Conservation (phyloP, 2,797 vertebrate genomes). For the Neosalanx taihuensis region DNA sequence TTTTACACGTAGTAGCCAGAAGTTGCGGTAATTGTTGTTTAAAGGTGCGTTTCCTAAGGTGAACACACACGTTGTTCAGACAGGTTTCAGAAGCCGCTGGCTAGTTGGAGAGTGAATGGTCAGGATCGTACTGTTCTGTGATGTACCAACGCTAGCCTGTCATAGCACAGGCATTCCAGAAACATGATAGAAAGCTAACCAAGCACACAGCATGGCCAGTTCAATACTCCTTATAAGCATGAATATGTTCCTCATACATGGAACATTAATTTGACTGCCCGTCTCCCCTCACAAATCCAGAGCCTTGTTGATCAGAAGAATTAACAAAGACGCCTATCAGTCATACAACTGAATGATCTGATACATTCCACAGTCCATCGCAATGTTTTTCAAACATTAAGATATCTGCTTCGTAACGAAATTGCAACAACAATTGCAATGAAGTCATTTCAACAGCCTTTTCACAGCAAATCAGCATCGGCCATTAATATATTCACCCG, state of each 20-base stretch:
- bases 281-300: constrained; percentile 32
- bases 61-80: constrained; percentile 11
- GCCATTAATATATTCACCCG: constrained; percentile 16
- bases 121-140: too few species aligned
- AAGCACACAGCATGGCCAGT: constrained; percentile 62
- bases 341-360: constrained; percentile 30
- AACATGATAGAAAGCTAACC: constrained; percentile 27
- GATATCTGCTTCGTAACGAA: not conserved
- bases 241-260: constrained; percentile 13
- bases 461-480: constrained; percentile 14
- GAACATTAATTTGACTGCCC: not conserved
- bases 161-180: constrained; percentile 33
- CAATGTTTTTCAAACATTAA: not conserved
- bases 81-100: constrained; percentile 11
- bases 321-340: constrained; percentile 28
- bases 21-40: too few species aligned
- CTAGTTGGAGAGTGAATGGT: too few species aligned
- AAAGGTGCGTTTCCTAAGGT: not conserved
- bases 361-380: not conserved
- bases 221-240: constrained; percentile 41
- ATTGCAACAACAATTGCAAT: not conserved
- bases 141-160: constrained; percentile 27
- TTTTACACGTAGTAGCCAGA: too few species aligned
- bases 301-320: constrained; percentile 37
- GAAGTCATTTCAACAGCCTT: not conserved